Percentiles rank a stretch among this genome's conserved stretches.
These are phyloP conservation scores for Cyprinodon tularosa DNA, from an alignment of 2,113 vertebrate genomes.

Conservation along the genomic window DNA sequence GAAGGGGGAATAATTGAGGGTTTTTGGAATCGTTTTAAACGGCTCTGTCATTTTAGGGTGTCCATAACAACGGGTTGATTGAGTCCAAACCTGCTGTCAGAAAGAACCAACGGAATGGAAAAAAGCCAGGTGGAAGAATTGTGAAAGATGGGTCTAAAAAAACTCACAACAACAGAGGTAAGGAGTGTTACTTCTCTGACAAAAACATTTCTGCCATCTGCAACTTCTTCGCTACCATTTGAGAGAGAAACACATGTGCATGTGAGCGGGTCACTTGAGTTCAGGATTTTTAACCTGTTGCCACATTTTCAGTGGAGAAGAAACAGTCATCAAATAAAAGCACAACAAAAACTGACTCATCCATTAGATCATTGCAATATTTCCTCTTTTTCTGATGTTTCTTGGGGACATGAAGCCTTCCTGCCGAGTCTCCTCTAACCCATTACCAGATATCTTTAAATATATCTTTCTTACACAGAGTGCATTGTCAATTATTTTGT, in stretches of 20 bases:
- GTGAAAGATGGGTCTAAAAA: slow-evolving; percentile 79
- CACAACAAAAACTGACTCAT: background rate
- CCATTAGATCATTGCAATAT: background rate
- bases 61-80: slow-evolving; percentile 59
- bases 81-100: slow-evolving; percentile 81
- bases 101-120: slow-evolving; percentile 81
- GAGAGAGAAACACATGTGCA: background rate
- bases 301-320: slow-evolving; percentile 1
- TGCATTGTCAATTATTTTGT: too few species aligned
- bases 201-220: background rate
- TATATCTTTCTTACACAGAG: background rate
- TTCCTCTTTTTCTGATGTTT: slow-evolving; percentile 5
- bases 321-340: background rate
- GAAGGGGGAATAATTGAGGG: background rate
- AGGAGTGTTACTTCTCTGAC: background rate
- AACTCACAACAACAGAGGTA: slow-evolving; percentile 57
- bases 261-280: background rate
- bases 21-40: background rate
- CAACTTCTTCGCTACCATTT: background rate
- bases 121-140: slow-evolving; percentile 75
- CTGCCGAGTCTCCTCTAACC: background rate
- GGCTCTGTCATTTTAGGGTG: slow-evolving; percentile 64
- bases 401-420: background rate
- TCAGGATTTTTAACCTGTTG: slow-evolving; percentile 14
- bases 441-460: background rate